Conservation (phyloP, 2,113 vertebrate genomes). For the Nycticebus coucang region DNA sequence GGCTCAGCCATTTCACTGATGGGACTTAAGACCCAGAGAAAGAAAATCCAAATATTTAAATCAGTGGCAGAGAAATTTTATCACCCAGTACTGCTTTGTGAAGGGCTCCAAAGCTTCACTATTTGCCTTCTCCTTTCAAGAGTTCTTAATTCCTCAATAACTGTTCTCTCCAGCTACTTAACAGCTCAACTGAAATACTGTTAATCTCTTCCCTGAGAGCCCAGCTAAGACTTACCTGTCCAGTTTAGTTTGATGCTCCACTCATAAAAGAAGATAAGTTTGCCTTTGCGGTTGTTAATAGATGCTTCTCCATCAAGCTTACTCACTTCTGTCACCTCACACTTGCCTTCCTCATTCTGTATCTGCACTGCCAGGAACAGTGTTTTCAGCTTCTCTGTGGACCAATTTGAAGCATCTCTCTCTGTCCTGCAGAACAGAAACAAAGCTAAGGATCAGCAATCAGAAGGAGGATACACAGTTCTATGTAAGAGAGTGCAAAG, state of each 20-base stretch:
- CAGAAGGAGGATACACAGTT: neutral
- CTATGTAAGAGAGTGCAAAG: neutral
- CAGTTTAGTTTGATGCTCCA: constrained; percentile 94
- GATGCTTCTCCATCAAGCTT: constrained; percentile 96
- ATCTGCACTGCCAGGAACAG: constrained; percentile 91
- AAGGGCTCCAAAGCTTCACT: neutral
- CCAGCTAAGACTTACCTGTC: constrained; percentile 87
- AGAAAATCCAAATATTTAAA: neutral
- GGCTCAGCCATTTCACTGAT: neutral
- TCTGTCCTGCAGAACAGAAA: constrained; percentile 91
- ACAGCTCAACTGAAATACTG: neutral
- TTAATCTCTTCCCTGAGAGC: neutral
- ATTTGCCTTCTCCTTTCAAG: neutral
- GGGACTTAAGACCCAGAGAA: neutral
- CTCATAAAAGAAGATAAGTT: constrained; percentile 98
- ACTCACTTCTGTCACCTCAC: constrained; percentile 95
- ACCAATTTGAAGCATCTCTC: constrained; percentile 97
- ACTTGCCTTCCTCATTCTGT: constrained; percentile 90
- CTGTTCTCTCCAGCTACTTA: neutral
- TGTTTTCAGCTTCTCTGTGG: constrained; percentile 93
- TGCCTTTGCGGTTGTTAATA: constrained; percentile 98
- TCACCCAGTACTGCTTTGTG: neutral
- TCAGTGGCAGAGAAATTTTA: neutral
- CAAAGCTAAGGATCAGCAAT: neutral
- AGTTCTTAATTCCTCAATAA: neutral